Percentiles rank a stretch among this genome's conserved stretches.
Conservation (phyloP, 1,140 invertebrate species). For the Trialeurodes vaporariorum region DNA sequence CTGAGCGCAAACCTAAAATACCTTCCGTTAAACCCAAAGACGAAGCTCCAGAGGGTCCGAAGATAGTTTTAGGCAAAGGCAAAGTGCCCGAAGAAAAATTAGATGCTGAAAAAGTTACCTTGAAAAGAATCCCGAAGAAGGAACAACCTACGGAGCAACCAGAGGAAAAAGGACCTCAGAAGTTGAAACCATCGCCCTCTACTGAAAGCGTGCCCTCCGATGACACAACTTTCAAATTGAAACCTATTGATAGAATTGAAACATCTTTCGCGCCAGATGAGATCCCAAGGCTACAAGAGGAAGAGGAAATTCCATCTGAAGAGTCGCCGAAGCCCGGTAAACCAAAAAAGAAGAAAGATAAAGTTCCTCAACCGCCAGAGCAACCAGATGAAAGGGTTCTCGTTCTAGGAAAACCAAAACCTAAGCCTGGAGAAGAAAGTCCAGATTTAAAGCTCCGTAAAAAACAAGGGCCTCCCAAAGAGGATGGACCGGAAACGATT, state of each 20-base stretch:
- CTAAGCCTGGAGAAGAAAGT: slow-evolving; percentile 30
- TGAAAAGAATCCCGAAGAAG: slow-evolving; percentile 22
- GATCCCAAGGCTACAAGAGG: background rate
- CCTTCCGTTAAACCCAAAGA: slow-evolving; percentile 13
- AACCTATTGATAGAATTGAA: slow-evolving; percentile 24
- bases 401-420: slow-evolving; percentile 31
- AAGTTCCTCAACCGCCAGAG: slow-evolving; percentile 14
- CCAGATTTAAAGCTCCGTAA: slow-evolving; percentile 17
- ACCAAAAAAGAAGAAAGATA: slow-evolving; percentile 26
- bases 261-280: slow-evolving; percentile 7
- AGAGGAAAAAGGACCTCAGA: slow-evolving; percentile 18
- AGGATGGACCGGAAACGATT: slow-evolving; percentile 20
- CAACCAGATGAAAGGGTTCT: slow-evolving; percentile 36
- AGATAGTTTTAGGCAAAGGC: slow-evolving; percentile 25
- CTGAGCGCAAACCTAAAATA: slow-evolving; percentile 5
- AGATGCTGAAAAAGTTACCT: slow-evolving; percentile 24
- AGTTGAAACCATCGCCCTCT: slow-evolving; percentile 26
- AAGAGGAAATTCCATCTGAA: slow-evolving; percentile 2
- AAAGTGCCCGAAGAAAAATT: slow-evolving; percentile 24
- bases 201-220: slow-evolving; percentile 20
- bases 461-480: slow-evolving; percentile 12
- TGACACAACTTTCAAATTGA: slow-evolving; percentile 21
- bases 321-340: slow-evolving; percentile 19
- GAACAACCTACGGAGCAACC: slow-evolving; percentile 25
- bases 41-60: slow-evolving; percentile 11